Base-by-base conservation (phyloP, 2,113 vertebrate genomes). In the Dendrocopos noguchii region DNA sequence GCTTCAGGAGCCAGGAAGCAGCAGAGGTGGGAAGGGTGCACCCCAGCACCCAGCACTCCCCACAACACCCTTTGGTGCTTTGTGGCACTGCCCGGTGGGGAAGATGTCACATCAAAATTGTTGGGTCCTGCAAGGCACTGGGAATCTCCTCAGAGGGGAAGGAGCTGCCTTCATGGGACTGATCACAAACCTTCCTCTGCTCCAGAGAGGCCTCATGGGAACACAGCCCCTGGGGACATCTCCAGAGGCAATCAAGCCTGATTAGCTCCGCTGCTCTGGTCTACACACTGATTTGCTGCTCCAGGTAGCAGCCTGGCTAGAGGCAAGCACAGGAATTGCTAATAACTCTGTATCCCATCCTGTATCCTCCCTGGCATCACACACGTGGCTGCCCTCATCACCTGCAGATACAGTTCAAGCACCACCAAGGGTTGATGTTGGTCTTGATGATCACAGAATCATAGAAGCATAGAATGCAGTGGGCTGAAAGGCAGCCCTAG, bases 31-130 rank as follows among this genome's bases (percentile, higher is more conserved):
- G 79, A 65, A 0, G 3, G 55, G 19, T 28, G 12, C 29, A 72
- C 24, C 15, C 29, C 42, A 44, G 12, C 29, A 72, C 27, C 12
- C 29, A 75, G 53, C 57, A 31, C 3, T 46, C 52, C 34, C 6
- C 3, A 2, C 36, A 3, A 3, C 44, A 44, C 12, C 10, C 19
- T 60, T 17, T 0, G 1, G 31, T 20, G 55, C 39, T n/a, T 42
- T 1, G 1, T 1, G n/a, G 34, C 18, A 9, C 53, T 55, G 20
- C 24, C 22, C 0, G 0, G 16, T 4, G 12, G 31, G 31, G 15
- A 82, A 68, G n/a, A 17, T 5, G 8, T 11, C 61, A 34, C 6
- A 7, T 9, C 29, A 22, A 31, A 81, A 47, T 11, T 31, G 9
- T 4, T 36, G 1, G 1, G 13, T 13, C 34, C 63, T 21, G 25